Evolutionary conservation across 2,797 vertebrate genomes (phyloP), one percentile per base, ranked within the genome.

Genomic region (Enteromius paludinosus): DNA sequence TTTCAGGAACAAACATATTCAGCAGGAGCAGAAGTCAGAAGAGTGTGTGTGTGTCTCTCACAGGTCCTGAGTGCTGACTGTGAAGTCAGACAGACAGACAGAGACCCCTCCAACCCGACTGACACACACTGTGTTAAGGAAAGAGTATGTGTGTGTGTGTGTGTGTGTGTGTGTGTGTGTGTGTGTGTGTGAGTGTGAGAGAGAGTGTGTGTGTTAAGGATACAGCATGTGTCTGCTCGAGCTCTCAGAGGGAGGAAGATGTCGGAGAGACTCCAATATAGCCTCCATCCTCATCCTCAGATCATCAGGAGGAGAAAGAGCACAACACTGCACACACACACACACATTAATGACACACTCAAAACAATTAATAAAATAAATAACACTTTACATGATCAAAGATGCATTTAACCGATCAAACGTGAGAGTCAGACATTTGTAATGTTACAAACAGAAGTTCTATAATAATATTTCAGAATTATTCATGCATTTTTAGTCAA

Each of bases 121-220:
- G 78, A 59, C 49, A 68, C 74, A 68, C 38, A 20, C 7, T 65
- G 30, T 38, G 66, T 80, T 61, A 71, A 71, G 52, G 18, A 59
- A 59, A 59, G n/a, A 10, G 1, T 23, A 0, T 47, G 45, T 47
- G 20, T 56, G 52, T 23, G 61, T 28, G 47, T 23, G 0, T 62
- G 38, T 52, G 65, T 20, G 5, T 47, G 45, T 47, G 35, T 20
- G 1, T 54, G 62, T 64, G 20, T n/a, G n/a, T 69, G 59, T 79
- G 76, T 52, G 65, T 93, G 90, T 81, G 83, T 86, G 28, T 30
- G 28, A 1, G 28, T 30, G 1, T 30, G 28, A 30, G 28, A 30
- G 28, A 30, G 28, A 30, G 56, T 79, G 76, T 81, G 56, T 79
- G 76, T 81, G 83, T 86, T 30, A 54, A 83, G 83, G 83, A 84